Evolutionary conservation across 2,797 vertebrate species (phyloP), one percentile per base, ranked within the genome.

Genomic region (Chaenodraco wilsoni): DNA sequence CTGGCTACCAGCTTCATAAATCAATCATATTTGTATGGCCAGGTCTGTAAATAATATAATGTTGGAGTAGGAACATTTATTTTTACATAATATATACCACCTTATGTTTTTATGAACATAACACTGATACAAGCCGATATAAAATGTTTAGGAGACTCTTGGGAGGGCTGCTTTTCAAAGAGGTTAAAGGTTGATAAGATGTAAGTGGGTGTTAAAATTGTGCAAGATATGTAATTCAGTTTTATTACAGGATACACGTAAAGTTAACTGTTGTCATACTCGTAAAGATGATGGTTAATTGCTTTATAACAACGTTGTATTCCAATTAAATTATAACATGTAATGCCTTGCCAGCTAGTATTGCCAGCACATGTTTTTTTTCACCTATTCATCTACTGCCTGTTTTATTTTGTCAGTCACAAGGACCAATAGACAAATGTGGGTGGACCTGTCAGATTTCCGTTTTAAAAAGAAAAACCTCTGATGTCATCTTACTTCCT

Each of bases 1-100:
- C 27, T 61, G 45, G 5, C 19, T 65, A 44, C 79, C 77, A 66
- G 37, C 60, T 48, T 63, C 65, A 88, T 84, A 86, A 92, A 90
- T 89, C 83, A 86, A 61, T 88, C 72, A 83, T 33, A 17, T 68
- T 63, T 85, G 79, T 76, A 85, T 77, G 51, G 41, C 48, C 55
- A 21, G 9, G 64, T 51, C 33, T 75, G 60, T 77, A 81, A 88
- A 86, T 54, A 84, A 72, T 64, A 72, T 37, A 72, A 45, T 54
- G 17, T 57, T 84, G 65, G 60, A 74, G 8, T 37, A 37, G 33
- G 33, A 37, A 37, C 73, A 78, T 79, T 63, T 14, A 69, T 81
- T 86, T 85, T 66, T 67, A 72, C 61, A 60, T 63, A 74, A 60
- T 65, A 76, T 71, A 51, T 52, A 71, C 43, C 61, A 76, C 31